These are phyloP conservation scores for Neodiprion lecontei DNA, from an alignment of 1,140 invertebrate genomes.

Conservation along the genomic window DNA sequence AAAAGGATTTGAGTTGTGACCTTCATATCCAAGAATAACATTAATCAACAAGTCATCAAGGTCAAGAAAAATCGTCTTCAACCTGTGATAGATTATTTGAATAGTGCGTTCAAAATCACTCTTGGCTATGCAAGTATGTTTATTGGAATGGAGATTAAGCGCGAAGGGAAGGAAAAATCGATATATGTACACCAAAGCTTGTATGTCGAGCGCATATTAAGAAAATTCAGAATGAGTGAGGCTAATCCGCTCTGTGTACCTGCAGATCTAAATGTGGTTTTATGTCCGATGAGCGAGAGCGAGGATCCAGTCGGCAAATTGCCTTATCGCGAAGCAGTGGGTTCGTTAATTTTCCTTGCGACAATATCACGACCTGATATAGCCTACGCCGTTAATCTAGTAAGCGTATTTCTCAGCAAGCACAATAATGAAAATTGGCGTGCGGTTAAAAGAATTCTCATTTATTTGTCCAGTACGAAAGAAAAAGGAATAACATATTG, in stretches of 20 bases:
- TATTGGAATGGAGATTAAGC: conserved; percentile 27
- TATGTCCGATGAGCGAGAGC: background rate
- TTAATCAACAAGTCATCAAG: too few relatives aligned
- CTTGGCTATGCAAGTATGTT: conserved; percentile 18
- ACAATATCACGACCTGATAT: too few relatives aligned
- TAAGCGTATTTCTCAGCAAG: too few relatives aligned
- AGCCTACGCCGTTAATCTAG: too few relatives aligned
- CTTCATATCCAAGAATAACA: too few relatives aligned
- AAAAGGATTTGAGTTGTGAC: too few relatives aligned
- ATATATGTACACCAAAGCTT: too few relatives aligned
- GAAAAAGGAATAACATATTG: too few relatives aligned
- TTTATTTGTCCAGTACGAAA: too few relatives aligned
- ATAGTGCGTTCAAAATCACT: conserved; percentile 25
- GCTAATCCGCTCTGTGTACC: conserved; percentile 12
- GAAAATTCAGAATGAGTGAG: conserved; percentile 27
- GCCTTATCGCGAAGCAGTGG: conserved; percentile 14
- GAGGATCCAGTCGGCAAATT: conserved; percentile 11
- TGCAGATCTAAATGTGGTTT: conserved; percentile 17
- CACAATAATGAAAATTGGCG: too few relatives aligned
- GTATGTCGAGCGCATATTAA: conserved; percentile 14
- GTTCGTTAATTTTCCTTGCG: background rate
- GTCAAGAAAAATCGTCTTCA: too few relatives aligned
- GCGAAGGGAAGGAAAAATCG: background rate
- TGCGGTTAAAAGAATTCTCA: too few relatives aligned
- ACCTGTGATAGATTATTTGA: conserved; percentile 14